Evolutionary conservation across 53 echinoderm and acorn worm species (phyloP).

Genomic region (Mesocentrotus franciscanus): DNA sequence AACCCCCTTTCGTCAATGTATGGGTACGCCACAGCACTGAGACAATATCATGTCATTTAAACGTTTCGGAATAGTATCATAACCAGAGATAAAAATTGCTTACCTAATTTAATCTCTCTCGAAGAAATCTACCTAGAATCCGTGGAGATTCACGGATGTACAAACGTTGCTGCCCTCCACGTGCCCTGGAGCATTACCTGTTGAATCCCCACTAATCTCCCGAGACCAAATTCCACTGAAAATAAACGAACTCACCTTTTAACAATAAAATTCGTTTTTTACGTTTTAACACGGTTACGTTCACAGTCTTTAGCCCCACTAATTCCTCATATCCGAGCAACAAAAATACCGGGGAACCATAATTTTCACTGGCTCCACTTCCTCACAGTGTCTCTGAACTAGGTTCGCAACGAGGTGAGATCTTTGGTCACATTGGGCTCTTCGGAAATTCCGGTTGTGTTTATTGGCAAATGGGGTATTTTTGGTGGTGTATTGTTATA

Average conservation of each 20-base stretch:
- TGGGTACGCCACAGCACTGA: too few relatives aligned
- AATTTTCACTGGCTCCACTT: neutral
- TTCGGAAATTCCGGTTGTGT: slow-evolving; percentile 4
- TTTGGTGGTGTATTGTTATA: slow-evolving; percentile 10
- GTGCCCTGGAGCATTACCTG: neutral
- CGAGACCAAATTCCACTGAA: neutral
- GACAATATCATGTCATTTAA: too few relatives aligned
- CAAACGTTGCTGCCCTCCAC: neutral
- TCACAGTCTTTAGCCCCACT: neutral
- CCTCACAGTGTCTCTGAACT: neutral
- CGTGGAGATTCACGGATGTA: neutral
- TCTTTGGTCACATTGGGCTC: neutral
- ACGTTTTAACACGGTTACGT: neutral
- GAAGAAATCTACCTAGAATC: neutral
- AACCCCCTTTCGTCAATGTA: too few relatives aligned
- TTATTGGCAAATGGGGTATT: slow-evolving; percentile 1
- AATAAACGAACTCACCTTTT: neutral
- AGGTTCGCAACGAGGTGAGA: neutral
- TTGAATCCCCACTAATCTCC: neutral
- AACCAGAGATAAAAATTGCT: neutral
- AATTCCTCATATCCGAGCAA: neutral
- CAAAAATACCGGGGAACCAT: neutral
- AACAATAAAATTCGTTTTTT: neutral
- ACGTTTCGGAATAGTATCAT: neutral
- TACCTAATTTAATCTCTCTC: neutral